Conservation (phyloP, 92 coral and sea anemone genomes). For the Desmophyllum pertusum region DNA sequence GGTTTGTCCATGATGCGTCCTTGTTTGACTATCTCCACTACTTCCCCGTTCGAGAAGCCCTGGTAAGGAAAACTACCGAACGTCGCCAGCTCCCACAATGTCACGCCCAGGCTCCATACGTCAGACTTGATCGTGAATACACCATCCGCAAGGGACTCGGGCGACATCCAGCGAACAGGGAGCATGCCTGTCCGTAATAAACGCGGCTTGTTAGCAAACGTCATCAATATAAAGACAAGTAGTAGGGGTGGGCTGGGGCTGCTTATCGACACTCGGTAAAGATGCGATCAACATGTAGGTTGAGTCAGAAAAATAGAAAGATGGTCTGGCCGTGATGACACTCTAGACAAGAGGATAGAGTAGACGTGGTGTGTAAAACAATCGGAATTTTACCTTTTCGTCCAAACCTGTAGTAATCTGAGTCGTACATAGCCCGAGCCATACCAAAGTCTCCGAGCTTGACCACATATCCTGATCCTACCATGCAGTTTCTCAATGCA, state of each 20-base stretch:
- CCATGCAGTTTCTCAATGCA: conserved; percentile 90
- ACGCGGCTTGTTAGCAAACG: neutral
- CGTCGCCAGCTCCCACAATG: conserved; percentile 83
- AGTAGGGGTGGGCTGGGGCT: neutral
- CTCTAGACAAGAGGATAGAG: neutral
- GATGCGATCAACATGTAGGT: neutral
- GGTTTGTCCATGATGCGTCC: conserved; percentile 74
- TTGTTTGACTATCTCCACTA: conserved; percentile 64
- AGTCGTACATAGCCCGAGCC: conserved; percentile 90
- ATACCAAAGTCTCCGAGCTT: conserved; percentile 89
- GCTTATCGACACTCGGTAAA: neutral
- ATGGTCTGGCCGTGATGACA: neutral
- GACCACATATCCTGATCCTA: conserved; percentile 86
- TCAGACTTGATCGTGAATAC: conserved; percentile 87
- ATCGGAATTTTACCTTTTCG: conserved; percentile 65
- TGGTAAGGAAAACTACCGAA: conserved; percentile 93
- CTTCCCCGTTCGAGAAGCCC: conserved; percentile 80
- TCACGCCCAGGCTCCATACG: conserved; percentile 91
- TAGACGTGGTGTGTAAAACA: no score
- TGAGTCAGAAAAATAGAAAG: neutral
- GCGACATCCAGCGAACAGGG: conserved; percentile 94
- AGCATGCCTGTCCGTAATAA: conserved; percentile 68
- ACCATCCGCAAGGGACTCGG: conserved; percentile 92
- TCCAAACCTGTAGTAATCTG: conserved; percentile 94
- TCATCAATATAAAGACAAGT: neutral